Base-by-base conservation (phyloP, 2,797 vertebrate genomes). In the Anniella stebbinsi region DNA sequence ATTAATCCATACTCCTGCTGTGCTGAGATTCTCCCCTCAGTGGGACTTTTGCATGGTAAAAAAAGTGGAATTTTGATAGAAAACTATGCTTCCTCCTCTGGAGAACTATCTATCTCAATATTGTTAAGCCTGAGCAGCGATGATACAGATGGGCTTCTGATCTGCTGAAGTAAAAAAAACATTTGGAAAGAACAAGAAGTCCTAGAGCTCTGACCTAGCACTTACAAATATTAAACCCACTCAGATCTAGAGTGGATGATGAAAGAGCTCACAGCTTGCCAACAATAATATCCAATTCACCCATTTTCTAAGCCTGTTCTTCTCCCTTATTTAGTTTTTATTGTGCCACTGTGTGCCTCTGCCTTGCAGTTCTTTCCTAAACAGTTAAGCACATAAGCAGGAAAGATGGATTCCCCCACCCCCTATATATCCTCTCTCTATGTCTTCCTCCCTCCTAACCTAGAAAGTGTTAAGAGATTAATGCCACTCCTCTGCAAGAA, bases 401-500 rank as follows among this genome's bases (percentile, higher is more conserved):
- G 41, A 73, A 18, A 51, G 5, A 48, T 18, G 6, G 30, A n/a
- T 48, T 10, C 70, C 30, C 33, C 9, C 23, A 45, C 83, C 8
- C 83, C 60, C 73, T 82, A 10, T 18, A 45, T 38, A 33, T 51
- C 72, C 41, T 23, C 12, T 23, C 12, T 2, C 15, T 21, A 84
- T 33, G 60, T 89, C 78, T 51, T 33, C 60, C n/a, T 78, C 21
- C 36, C 89, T 67, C 77, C 75, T 63, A 86, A 91, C 51, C 63
- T 75, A 87, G 11, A 3, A 81, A 90, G 91, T 86, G 91, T 80
- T 88, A 92, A 93, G 75, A 94, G 93, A 93, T 95, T 94, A 96
- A 92, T 92, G 25, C 70, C 72, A 77, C 86, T 92, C 89, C 89
- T 88, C 48, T 88, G 54, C 88, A 87, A 94, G 92, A 94, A 93